phyloP scores from a whole-genome alignment of 2,888 invertebrate genomes.

The Dione juno region DNA sequence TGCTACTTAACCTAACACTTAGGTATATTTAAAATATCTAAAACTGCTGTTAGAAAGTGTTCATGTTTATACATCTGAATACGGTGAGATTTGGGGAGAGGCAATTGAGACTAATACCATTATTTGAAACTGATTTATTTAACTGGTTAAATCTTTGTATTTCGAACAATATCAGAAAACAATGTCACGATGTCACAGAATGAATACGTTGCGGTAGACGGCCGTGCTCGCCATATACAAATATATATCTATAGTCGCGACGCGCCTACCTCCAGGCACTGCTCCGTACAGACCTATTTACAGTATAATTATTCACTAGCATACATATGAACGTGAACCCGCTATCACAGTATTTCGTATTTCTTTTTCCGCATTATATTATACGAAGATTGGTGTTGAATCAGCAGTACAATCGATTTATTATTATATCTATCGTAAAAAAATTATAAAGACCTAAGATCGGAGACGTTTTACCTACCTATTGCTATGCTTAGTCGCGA shows the following conservation, averaged over 20 bases:
- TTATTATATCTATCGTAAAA: constrained; percentile 57
- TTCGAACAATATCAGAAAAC: constrained; percentile 64
- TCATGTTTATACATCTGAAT: constrained; percentile 1
- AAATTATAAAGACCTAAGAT: constrained; percentile 67
- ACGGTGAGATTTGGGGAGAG: constrained; percentile 25
- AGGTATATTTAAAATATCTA: constrained; percentile 22
- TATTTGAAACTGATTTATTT: constrained; percentile 65
- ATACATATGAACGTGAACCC: constrained; percentile 68
- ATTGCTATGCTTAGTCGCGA: constrained; percentile 55
- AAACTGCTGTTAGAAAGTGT: constrained; percentile 11
- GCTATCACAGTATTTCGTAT: constrained; percentile 77
- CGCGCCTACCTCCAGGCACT: constrained; percentile 29
- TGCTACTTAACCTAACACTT: constrained; percentile 20
- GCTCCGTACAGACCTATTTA: constrained; percentile 44
- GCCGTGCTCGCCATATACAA: constrained; percentile 56
- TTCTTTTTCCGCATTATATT: constrained; percentile 53
- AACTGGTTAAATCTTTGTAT: constrained; percentile 66
- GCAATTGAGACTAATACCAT: constrained; percentile 58
- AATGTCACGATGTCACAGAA: constrained; percentile 53
- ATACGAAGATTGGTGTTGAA: constrained; percentile 43
- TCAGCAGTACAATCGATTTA: constrained; percentile 44
- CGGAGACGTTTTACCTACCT: constrained; percentile 61
- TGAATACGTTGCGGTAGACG: constrained; percentile 50
- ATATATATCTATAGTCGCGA: constrained; percentile 38
- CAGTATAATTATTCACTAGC: constrained; percentile 54